Conservation (phyloP, 1,140 invertebrate genomes). For the Contarinia nasturtii region DNA sequence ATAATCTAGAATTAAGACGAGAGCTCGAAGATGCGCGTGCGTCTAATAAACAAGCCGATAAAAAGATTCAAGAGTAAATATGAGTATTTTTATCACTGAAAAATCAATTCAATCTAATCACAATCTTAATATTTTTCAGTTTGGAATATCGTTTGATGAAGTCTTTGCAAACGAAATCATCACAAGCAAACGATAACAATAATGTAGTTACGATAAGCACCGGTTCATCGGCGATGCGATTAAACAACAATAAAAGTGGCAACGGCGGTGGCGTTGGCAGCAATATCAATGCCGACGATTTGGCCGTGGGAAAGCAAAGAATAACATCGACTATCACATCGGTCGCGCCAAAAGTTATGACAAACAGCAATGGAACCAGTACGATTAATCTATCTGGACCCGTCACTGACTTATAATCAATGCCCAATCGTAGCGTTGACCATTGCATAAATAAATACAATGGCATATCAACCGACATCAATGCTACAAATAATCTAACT, state of each 20-base stretch:
- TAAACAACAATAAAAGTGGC: too few relatives aligned
- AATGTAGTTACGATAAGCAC: slow-evolving; percentile 5
- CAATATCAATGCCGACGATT: too few relatives aligned
- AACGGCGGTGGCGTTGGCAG: too few relatives aligned
- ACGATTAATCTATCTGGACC: slow-evolving; percentile 17
- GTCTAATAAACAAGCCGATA: slow-evolving; percentile 29
- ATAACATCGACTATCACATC: neutral
- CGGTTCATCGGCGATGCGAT: too few relatives aligned
- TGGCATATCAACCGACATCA: too few relatives aligned
- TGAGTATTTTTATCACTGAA: neutral
- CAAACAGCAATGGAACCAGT: slow-evolving; percentile 12
- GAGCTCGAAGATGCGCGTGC: slow-evolving; percentile 28
- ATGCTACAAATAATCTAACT: too few relatives aligned
- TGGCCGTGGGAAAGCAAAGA: neutral
- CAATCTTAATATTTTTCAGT: neutral
- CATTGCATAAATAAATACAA: too few relatives aligned
- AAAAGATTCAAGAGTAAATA: slow-evolving; percentile 29
- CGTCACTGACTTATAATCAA: slow-evolving; percentile 19
- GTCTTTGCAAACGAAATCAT: neutral
- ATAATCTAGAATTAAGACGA: slow-evolving; percentile 23
- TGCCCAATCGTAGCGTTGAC: too few relatives aligned
- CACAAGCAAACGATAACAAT: neutral
- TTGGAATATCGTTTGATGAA: slow-evolving; percentile 1
- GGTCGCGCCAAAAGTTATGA: slow-evolving; percentile 8
- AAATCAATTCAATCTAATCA: too few relatives aligned